These are phyloP conservation scores for Caenorhabditis japonica DNA, from an alignment of 2,888 invertebrate species.

Conservation along the genomic window DNA sequence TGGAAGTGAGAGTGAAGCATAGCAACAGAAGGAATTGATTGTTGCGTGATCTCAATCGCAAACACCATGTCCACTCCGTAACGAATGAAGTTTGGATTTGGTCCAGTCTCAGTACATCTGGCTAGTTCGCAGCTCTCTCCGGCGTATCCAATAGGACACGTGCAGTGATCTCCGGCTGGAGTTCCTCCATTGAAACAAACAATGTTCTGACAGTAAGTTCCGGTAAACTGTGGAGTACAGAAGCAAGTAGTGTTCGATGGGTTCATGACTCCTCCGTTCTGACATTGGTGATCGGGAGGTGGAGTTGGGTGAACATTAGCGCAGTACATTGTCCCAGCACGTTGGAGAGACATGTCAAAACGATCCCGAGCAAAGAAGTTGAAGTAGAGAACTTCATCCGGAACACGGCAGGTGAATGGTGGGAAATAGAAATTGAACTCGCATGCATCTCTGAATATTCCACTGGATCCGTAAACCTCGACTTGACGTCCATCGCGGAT, in stretches of 20 bases:
- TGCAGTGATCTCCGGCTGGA: conserved; percentile 50
- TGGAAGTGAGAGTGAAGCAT: conserved; percentile 50
- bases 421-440: conserved; percentile 68
- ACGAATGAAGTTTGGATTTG: conserved; percentile 51
- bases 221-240: conserved; percentile 65
- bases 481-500: conserved; percentile 52
- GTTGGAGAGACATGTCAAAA: conserved; percentile 61
- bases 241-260: conserved; percentile 66
- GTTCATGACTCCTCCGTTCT: conserved; percentile 68
- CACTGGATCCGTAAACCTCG: conserved; percentile 66
- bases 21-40: conserved; percentile 48
- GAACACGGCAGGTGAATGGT: conserved; percentile 62
- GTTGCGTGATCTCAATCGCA: conserved; percentile 61
- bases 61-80: conserved; percentile 66
- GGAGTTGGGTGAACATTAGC: conserved; percentile 56
- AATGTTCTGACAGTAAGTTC: conserved; percentile 61
- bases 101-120: conserved; percentile 58
- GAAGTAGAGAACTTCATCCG: conserved; percentile 67
- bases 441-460: conserved; percentile 67
- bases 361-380: conserved; percentile 67
- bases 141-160: conserved; percentile 63
- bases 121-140: conserved; percentile 63
- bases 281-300: conserved; percentile 62
- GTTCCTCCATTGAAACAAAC: conserved; percentile 70
- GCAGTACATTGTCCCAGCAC: conserved; percentile 69